Base-by-base conservation (phyloP, 2,113 vertebrate species). In the Hypomesus transpacificus region DNA sequence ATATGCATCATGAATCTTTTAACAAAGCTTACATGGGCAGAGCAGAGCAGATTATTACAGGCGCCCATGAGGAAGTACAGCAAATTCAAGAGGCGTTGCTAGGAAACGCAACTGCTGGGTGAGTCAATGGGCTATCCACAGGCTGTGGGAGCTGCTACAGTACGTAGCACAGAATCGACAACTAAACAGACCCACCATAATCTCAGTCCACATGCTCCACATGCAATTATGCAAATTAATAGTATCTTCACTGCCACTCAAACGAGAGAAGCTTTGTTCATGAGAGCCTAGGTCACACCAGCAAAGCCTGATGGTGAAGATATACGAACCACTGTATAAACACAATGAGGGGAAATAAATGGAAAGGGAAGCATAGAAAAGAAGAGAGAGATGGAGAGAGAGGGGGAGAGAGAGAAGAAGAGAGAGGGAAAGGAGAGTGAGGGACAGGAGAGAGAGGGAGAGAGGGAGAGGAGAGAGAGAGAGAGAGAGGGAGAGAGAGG, bases 171-270 rank as follows among this genome's bases (percentile, higher is more conserved):
- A 76, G 77, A 91, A 88, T 66, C 86, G 85, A 86, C 75, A 82
- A 86, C 74, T 69, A 28, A 74, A 71, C 74, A 81, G 75, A 81
- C 76, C 39, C 68, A 85, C 84, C 83, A 86, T 84, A 79, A 80
- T 88, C 80, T 86, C 80, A 76, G 86, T 86, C 85, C 83, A 86
- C 81, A 82, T 80, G 88, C 89, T 85, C 86, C 82, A 73, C 82
- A 73, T 82, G 85, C 86, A 90, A 90, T 91, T 89, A 89, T 86
- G 85, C 60, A 81, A 85, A 89, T 87, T 89, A 90, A 91, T 85
- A 88, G 82, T 71, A 86, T 86, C 75, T 82, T 82, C 75, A 66
- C 85, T 84, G 74, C 73, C 77, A 72, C 78, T 82, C 20, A 75
- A 80, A 16, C 53, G 28, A 61, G 80, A 82, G 80, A 76, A 21